Evolutionary conservation across 2,797 vertebrate species (phyloP), one percentile per base, ranked within the genome.

Genomic region (Poeciliopsis turneri): DNA sequence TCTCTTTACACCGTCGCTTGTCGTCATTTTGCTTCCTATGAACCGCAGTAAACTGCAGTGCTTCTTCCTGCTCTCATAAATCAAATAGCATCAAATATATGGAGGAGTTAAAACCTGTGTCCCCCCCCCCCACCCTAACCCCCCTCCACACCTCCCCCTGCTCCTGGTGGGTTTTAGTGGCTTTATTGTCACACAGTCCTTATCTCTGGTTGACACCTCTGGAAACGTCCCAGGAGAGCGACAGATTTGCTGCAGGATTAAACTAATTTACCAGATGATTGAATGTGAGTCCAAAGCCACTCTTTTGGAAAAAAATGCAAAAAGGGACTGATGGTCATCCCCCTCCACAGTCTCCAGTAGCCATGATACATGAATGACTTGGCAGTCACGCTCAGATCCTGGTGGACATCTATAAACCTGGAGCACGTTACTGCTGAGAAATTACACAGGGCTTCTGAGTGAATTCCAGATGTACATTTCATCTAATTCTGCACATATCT

Each of bases 231-330:
- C 93, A 92, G 91, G 94, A 95, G 93, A 93, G 90, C 86, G 77
- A 87, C 91, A 93, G 93, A 94, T 93, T 94, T 93, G 89, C 93
- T 89, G 89, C 89, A 90, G 94, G 94, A 95, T 95, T 95, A 95
- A 94, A 94, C 93, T 94, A 93, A 95, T 95, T 95, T 95, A 95
- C 92, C 93, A 94, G 93, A 94, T 94, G 94, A 95, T 94, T 94
- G 92, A 93, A 94, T 95, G 91, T 88, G 92, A 92, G 92, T 92
- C 92, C 90, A 93, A 91, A 95, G 92, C 92, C 90, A 93, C 92
- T 93, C 93, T 94, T 90, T 92, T 93, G 92, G 91, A 91, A 92
- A 92, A 80, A 80, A 80, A 80, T 92, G 90, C 92, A 92, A 88
- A 47, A 90, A 83, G 78, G 86, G 84, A 74, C 83, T 89, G 82